These are phyloP conservation scores for Halcyon badia DNA, from an alignment of 2,797 vertebrate genomes.

Conservation along the genomic window DNA sequence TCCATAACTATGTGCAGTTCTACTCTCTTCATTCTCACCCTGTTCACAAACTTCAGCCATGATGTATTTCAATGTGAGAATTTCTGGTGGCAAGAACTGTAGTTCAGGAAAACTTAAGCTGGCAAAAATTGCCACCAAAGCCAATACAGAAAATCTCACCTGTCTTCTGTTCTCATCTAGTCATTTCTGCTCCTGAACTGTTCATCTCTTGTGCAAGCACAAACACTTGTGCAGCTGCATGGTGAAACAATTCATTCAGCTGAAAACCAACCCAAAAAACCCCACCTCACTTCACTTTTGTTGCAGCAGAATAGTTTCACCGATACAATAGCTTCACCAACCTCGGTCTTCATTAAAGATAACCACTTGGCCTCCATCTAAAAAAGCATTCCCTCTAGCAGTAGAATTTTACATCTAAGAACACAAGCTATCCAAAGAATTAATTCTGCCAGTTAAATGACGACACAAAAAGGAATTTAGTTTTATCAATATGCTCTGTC, in stretches of 20 bases:
- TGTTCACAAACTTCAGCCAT: neutral
- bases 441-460: neutral
- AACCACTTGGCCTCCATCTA: neutral
- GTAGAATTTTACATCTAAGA: neutral
- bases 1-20: neutral
- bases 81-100: neutral
- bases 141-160: neutral
- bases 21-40: neutral
- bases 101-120: neutral
- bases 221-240: neutral
- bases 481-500: neutral
- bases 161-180: neutral
- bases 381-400: neutral
- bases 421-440: neutral
- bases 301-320: neutral
- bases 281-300: fast-evolving
- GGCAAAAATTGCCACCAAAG: neutral
- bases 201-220: neutral
- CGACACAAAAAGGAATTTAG: neutral
- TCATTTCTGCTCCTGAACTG: neutral
- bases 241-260: neutral
- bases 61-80: neutral
- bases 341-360: neutral
- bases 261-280: neutral
- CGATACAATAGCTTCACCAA: neutral